Percentiles rank a stretch among this genome's conserved stretches.
Evolutionary conservation across 2,113 vertebrate species (phyloP).

Genomic region (Excalfactoria chinensis): DNA sequence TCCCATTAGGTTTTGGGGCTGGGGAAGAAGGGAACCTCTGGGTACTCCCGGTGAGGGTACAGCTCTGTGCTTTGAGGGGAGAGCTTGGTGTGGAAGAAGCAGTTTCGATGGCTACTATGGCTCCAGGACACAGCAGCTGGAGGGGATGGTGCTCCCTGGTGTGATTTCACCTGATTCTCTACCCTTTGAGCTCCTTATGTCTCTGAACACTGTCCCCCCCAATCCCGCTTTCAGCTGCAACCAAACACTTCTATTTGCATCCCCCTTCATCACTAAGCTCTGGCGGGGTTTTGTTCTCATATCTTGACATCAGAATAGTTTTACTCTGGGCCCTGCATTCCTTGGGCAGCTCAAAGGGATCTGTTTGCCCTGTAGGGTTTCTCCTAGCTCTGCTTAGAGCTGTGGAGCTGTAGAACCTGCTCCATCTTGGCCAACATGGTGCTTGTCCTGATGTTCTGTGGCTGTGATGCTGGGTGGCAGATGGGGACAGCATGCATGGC

Average conservation of each 20-base stretch:
- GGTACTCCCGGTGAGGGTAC: neutral
- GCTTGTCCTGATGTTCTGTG: no score
- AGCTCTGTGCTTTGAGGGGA: neutral
- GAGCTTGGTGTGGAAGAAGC: neutral
- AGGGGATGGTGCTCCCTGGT: rapidly evolving
- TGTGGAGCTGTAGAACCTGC: no score
- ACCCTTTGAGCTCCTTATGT: rapidly evolving
- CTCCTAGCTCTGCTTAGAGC: neutral
- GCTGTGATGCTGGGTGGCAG: no score
- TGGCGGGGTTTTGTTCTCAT: rapidly evolving
- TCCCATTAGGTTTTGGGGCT: neutral
- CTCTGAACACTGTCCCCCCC: neutral
- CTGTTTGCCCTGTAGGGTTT: neutral
- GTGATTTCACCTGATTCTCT: neutral
- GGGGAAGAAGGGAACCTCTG: neutral
- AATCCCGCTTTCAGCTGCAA: neutral
- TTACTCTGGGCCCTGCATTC: rapidly evolving
- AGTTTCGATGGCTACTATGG: rapidly evolving
- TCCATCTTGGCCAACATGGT: no score
- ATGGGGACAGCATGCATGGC: no score
- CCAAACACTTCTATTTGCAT: neutral
- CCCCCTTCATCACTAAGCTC: neutral
- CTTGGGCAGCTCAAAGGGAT: neutral
- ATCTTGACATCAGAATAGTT: neutral
- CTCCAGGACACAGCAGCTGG: rapidly evolving